A percentile compares a stretch with the other conserved stretches of the same genome.
These are phyloP conservation scores for Melanotaenia pygmaea DNA, from an alignment of 2,797 vertebrate species.

Conservation along the genomic window DNA sequence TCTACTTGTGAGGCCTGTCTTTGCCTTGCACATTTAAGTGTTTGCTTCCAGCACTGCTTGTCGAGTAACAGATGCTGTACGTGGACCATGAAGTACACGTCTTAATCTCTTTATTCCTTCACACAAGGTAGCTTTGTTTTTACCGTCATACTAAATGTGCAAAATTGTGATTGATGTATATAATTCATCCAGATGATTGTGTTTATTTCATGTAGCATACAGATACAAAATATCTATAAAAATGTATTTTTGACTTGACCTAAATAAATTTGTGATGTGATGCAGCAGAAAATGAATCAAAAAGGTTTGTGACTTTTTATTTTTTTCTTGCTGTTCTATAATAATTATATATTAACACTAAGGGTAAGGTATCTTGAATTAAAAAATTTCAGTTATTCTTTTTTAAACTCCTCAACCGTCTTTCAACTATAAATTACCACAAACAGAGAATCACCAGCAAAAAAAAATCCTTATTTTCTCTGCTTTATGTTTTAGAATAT, in stretches of 20 bases:
- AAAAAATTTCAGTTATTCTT: not conserved
- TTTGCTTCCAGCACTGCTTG: slow-evolving; percentile 38
- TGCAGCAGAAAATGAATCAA: slow-evolving; percentile 85
- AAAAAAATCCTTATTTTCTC: slow-evolving; percentile 52
- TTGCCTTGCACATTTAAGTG: slow-evolving; percentile 54
- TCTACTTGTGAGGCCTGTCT: slow-evolving; percentile 44
- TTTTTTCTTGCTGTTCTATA: not conserved
- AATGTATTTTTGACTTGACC: slow-evolving; percentile 94
- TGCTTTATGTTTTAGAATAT: not conserved
- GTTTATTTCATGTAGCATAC: slow-evolving; percentile 85
- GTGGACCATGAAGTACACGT: slow-evolving; percentile 18
- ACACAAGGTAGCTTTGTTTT: slow-evolving; percentile 48
- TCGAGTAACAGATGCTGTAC: slow-evolving; percentile 32
- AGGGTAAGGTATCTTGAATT: too few species aligned
- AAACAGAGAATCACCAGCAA: slow-evolving; percentile 25
- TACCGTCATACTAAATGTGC: slow-evolving; percentile 64
- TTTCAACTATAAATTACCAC: slow-evolving; percentile 23
- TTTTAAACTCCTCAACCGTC: not conserved
- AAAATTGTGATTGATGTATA: slow-evolving; percentile 78
- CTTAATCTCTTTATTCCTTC: slow-evolving; percentile 9
- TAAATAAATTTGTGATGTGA: slow-evolving; percentile 96
- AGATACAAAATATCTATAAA: slow-evolving; percentile 84
- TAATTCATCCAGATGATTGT: slow-evolving; percentile 74
- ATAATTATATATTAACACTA: not conserved
- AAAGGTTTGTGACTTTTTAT: slow-evolving; percentile 13